phyloP scores from a whole-genome alignment of 1,140 invertebrate genomes.

The Tetragnatha versicolor region DNA sequence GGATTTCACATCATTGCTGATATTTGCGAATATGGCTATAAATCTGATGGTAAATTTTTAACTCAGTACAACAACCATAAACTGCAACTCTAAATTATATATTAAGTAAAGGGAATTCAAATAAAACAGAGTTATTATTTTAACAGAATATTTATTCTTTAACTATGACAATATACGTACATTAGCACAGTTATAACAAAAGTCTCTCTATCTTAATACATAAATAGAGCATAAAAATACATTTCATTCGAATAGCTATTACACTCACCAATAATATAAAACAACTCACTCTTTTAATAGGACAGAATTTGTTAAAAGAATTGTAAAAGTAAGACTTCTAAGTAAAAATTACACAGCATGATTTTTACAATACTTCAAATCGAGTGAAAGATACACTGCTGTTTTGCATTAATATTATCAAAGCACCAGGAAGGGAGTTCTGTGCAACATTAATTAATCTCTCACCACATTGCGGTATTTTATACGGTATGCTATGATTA shows the following conservation, averaged over 20 bases:
- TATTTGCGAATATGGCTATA: no score
- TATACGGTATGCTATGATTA: background rate
- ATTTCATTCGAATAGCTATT: constrained; percentile 17
- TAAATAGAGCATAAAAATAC: constrained; percentile 51
- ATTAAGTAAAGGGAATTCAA: no score
- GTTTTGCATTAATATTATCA: background rate
- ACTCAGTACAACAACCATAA: no score
- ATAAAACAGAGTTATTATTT: background rate
- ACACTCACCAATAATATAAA: background rate
- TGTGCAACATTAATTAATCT: background rate
- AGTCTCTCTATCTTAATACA: constrained; percentile 36
- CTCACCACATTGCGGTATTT: background rate
- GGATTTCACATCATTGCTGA: no score
- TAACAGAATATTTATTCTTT: constrained; percentile 53
- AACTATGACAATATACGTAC: constrained; percentile 48
- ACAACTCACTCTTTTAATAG: background rate
- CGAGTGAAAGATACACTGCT: background rate
- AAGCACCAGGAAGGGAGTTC: background rate
- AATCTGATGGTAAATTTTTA: no score
- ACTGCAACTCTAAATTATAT: no score
- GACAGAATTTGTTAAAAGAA: background rate
- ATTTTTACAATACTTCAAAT: background rate
- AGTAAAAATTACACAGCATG: background rate
- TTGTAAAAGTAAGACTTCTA: background rate
- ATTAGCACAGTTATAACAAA: constrained; percentile 37